Base-by-base conservation (phyloP, 2,113 vertebrate species). In the Ctenomys sociabilis region DNA sequence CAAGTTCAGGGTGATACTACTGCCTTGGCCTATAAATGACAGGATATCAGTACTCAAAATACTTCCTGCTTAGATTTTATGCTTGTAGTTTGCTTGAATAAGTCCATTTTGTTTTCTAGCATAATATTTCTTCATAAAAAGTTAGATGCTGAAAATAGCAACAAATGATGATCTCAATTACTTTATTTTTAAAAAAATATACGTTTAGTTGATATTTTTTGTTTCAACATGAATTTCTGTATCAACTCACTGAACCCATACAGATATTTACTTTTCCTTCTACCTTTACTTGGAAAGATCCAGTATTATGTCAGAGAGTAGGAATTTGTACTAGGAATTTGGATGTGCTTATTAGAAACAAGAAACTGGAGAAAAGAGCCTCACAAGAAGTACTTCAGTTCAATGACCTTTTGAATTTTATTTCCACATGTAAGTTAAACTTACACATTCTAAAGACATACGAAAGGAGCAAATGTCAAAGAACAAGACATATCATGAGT, bases 391-490 rank as follows among this genome's bases (percentile, higher is more conserved):
- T 80, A 26, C 12, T 90, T 94, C 63, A 45, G 85, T 35, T 90
- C 75, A 73, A 30, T 85, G 73, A 84, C 87, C 24, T 81, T 63
- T 61, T 92, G 75, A 94, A 70, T 35, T 94, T 30, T 16, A 43
- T 85, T 84, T 11, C 19, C 35, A 86, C 35, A 28, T 81, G 37
- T 68, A 54, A 95, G 59, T 90, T 92, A 84, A 87, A 92, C 17
- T 54, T 75, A 37, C 1, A 68, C 28, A 57, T 75, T 73, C 57
- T 59, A 85, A 49, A 63, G 35, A 49, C 87, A 52, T 83, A 43
- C 37, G 37, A 40, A 80, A 92, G 4, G 28, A 73, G 3, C 19
- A 78, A 78, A 90, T 78, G 77, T 61, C 63, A 92, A 84, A 14
- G 59, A 90, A 85, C 91, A 85, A 66, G 45, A 12, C 19, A 26